phyloP scores from a whole-genome alignment of 1,140 invertebrate species.

The Pseudobourletiella spinata region DNA sequence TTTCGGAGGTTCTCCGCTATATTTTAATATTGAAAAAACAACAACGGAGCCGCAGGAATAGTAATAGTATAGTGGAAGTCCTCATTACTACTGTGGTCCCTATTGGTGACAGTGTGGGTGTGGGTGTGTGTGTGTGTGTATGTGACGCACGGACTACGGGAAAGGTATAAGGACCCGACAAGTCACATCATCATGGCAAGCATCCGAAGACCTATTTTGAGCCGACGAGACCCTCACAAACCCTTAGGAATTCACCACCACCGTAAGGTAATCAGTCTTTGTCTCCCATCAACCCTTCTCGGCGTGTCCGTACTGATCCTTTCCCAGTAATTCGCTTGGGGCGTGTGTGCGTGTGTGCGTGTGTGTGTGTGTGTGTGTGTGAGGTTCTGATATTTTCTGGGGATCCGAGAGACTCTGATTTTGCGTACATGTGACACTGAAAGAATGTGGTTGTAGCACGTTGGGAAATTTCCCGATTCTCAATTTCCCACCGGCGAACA shows the following conservation, averaged over 20 bases:
- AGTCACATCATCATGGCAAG: slow-evolving; percentile 1
- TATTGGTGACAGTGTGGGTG: neutral
- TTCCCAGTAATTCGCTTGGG: neutral
- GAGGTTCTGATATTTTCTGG: too few relatives aligned
- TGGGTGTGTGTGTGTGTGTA: neutral
- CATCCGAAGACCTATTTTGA: neutral
- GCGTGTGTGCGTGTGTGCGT: neutral
- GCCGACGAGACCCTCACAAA: slow-evolving; percentile 6
- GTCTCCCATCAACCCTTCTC: neutral
- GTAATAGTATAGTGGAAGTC: neutral
- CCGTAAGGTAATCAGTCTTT: slow-evolving; percentile 16
- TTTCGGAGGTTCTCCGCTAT: too few relatives aligned
- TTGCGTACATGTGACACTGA: too few relatives aligned
- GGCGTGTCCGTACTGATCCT: neutral
- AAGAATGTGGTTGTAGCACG: too few relatives aligned
- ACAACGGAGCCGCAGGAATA: too few relatives aligned
- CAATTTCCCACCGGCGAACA: too few relatives aligned
- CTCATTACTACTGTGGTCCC: neutral
- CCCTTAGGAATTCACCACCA: slow-evolving; percentile 16
- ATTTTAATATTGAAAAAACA: too few relatives aligned
- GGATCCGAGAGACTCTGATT: too few relatives aligned
- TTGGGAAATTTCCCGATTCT: too few relatives aligned
- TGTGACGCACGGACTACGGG: neutral
- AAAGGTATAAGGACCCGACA: neutral
- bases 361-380: neutral